Evolutionary conservation across 1,140 invertebrate species (phyloP), one percentile per base, ranked within the genome.

Genomic region (Ruditapes philippinarum): DNA sequence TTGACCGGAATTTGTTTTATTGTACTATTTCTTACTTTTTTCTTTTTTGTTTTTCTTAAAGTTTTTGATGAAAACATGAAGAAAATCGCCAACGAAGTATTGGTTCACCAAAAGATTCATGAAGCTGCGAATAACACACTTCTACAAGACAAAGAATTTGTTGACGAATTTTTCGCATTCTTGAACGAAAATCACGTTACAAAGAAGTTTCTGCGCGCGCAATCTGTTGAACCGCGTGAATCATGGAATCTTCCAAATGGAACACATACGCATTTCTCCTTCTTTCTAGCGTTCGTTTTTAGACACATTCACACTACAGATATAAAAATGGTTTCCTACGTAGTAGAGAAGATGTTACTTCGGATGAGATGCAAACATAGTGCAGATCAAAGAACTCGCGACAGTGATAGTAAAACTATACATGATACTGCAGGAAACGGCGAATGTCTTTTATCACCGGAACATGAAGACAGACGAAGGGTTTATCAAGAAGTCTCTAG

Each of bases 31-130:
- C n/a, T n/a, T n/a, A n/a, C n/a, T n/a, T n/a, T n/a, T n/a, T n/a
- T n/a, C n/a, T 45, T 45, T 45, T 14, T 45, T 45, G 4, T 38
- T 38, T 22, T 70, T 17, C 5, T 84, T 74, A 70, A 54, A 88
- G 85, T 80, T 36, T 76, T 40, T 31, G 60, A 80, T 11, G 85
- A 88, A 0, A 42, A 60, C 38, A 88, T 88, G 76, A 88, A 80
- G 76, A 62, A 45, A 22, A 88, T 88, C n/a, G 76, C 60, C 14
- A 88, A 88, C 57, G 85, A 88, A 33, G 85, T 88, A 4, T 25
- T 88, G 9, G 85, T 88, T 38, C 85, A 88, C 36, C 85, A 88
- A 22, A 33, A 80, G 28, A 42, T 88, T 3, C 57, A 79, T 36
- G n/a, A 12, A 40, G 85, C 85, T 31, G 76, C 40, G 1, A 42